phyloP scores from a whole-genome alignment of 2,113 vertebrate species.

The Pelobates fuscus region DNA sequence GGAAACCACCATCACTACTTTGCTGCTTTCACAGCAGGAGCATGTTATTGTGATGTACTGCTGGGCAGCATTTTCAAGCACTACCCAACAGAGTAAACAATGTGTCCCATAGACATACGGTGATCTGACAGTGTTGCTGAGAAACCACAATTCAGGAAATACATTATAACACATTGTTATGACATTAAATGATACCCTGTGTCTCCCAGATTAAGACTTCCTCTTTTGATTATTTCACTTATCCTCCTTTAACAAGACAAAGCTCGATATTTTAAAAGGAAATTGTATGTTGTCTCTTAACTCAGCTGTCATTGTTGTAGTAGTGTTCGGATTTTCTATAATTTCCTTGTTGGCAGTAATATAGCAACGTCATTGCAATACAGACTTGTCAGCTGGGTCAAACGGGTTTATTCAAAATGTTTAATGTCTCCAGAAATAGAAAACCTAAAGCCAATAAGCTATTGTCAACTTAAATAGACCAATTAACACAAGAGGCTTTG shows the following conservation, averaged over 20 bases:
- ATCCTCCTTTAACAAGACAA: slow-evolving; percentile 3
- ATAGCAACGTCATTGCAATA: slow-evolving; percentile 7
- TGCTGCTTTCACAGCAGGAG: too few species aligned
- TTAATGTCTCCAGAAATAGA: slow-evolving; percentile 3
- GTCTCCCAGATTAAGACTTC: too few species aligned
- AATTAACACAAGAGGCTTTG: slow-evolving; percentile 25
- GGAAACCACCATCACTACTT: too few species aligned
- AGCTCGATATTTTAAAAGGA: neutral
- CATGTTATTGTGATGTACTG: too few species aligned
- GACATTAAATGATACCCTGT: neutral
- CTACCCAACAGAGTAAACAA: too few species aligned
- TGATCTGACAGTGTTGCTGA: too few species aligned
- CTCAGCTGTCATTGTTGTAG: neutral
- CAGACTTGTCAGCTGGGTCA: neutral
- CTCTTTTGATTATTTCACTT: slow-evolving; percentile 31
- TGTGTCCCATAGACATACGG: too few species aligned
- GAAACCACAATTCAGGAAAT: too few species aligned
- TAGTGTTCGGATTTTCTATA: neutral
- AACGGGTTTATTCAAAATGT: slow-evolving; percentile 7
- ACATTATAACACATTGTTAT: too few species aligned
- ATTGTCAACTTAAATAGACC: slow-evolving; percentile 18
- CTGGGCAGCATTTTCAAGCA: too few species aligned
- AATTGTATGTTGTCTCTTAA: neutral
- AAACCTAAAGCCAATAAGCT: slow-evolving; percentile 22
- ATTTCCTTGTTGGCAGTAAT: neutral